A percentile compares a stretch with the other conserved stretches of the same genome.
phyloP scores from a whole-genome alignment of 2,888 invertebrate genomes.

The Lutraria lutraria region DNA sequence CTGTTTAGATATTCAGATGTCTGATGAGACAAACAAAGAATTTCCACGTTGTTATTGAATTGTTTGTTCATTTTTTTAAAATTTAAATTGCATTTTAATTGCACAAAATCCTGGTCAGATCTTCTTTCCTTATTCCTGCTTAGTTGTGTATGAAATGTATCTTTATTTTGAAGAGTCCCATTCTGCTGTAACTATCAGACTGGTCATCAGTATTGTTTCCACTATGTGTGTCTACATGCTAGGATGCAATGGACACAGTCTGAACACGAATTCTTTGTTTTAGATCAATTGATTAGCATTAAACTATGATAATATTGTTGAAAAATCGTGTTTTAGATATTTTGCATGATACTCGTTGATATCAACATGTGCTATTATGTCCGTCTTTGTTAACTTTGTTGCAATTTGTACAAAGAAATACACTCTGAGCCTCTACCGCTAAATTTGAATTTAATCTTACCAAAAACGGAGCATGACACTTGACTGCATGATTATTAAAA shows the following conservation, averaged over 20 bases:
- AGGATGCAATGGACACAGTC: conserved; percentile 31
- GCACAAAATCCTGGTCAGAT: not conserved
- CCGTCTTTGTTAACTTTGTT: not conserved
- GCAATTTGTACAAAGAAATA: not conserved
- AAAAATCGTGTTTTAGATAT: not conserved
- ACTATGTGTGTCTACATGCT: conserved; percentile 14
- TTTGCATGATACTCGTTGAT: conserved; percentile 7
- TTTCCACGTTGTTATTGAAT: too few relatives aligned
- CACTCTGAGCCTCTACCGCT: not conserved
- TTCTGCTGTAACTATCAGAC: conserved; percentile 39
- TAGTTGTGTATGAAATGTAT: conserved; percentile 25
- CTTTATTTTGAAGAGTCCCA: not conserved
- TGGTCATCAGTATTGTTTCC: conserved; percentile 36
- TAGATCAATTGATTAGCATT: conserved; percentile 30
- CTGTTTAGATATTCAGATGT: too few relatives aligned
- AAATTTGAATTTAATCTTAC: not conserved
- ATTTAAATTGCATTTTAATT: not conserved
- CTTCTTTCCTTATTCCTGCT: not conserved
- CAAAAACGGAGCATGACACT: not conserved
- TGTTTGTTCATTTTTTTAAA: not conserved
- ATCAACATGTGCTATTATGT: conserved; percentile 1
- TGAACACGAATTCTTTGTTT: not conserved
- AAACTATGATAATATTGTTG: not conserved
- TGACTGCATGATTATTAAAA: not conserved
- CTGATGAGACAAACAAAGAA: too few relatives aligned